Base-by-base conservation (phyloP, 2,797 vertebrate genomes). In the Sparidentex hasta region DNA sequence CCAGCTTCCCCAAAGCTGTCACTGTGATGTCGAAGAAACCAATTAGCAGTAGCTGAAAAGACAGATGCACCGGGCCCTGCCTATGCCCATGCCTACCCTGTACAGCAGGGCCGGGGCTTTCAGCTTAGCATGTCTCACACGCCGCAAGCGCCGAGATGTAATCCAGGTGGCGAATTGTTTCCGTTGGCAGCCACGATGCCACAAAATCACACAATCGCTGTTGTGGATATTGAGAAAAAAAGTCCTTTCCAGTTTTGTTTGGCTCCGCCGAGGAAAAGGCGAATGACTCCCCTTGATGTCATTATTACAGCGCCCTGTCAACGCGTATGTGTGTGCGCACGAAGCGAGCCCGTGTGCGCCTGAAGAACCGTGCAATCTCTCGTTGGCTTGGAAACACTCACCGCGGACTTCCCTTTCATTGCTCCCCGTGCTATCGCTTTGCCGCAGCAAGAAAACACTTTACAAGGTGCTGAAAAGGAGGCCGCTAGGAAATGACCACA, bases 241-340 rank as follows among this genome's bases (percentile, higher is more conserved):
- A 70, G 66, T 66, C 65, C 74, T 85, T 65, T 46, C 23, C 44
- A 67, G 58, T 44, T 29, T 52, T 25, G 44, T 81, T 86, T 68
- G 67, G 62, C 56, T 67, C 43, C 21, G 7, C 14, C 18, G 51
- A 62, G 59, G 20, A 71, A 71, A 67, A 75, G 14, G 51, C 23
- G 65, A 93, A 87, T 54, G 59, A 66, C 48, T 85, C 76, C 62
- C 65, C 44, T 58, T 87, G 78, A 89, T 88, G 82, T 84, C 69
- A 83, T 74, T 86, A 76, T 85, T 74, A 83, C 87, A 87, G 78
- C 76, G 76, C 73, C 80, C 80, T 85, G 78, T 88, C 81, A 55
- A 25, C 62, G 20, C 23, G 21, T 1, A 16, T 63, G 27, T 43
- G 61, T 76, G 64, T 58, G 5, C 5, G 43, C 3, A 4, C 4